Percentiles rank a stretch among this genome's conserved stretches.
Conservation (phyloP, 2,888 invertebrate species). For the Furcula furcula region DNA sequence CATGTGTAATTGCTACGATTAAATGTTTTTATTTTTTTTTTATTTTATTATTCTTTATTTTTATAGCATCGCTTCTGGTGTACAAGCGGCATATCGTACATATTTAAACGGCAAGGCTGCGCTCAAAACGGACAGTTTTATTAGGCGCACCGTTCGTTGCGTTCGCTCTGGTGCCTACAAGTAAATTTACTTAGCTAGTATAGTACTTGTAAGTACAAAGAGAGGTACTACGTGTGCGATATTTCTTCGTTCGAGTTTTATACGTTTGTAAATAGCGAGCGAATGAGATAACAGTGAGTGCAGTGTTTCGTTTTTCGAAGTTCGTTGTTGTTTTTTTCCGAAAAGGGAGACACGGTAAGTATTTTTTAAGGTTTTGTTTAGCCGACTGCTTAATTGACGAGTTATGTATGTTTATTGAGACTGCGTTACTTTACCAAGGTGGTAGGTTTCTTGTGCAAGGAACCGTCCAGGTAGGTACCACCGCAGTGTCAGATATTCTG, state of each 20-base stretch:
- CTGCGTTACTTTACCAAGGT: too few species aligned
- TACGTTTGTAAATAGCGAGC: constrained; percentile 14
- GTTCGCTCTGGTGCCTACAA: constrained; percentile 52
- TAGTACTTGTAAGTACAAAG: constrained; percentile 50
- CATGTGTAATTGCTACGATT: too few species aligned
- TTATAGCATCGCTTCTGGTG: not conserved
- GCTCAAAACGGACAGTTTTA: constrained; percentile 35
- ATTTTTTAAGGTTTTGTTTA: constrained; percentile 3
- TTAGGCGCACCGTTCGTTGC: constrained; percentile 50
- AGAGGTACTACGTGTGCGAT: constrained; percentile 35
- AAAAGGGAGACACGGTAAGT: constrained; percentile 38
- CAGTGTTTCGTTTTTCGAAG: constrained; percentile 40
- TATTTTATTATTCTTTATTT: too few species aligned
- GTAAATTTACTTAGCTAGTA: constrained; percentile 52
- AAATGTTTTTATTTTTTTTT: too few species aligned
- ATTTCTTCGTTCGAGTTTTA: constrained; percentile 2
- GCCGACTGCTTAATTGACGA: too few species aligned
- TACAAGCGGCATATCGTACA: constrained; percentile 10
- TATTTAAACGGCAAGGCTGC: constrained; percentile 56
- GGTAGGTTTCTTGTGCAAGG: too few species aligned
- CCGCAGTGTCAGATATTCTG: too few species aligned
- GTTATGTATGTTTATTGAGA: too few species aligned
- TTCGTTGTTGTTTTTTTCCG: constrained; percentile 7
- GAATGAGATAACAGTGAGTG: constrained; percentile 38
- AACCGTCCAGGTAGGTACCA: too few species aligned